A percentile compares a stretch with the other conserved stretches of the same genome.
Evolutionary conservation across 2,888 invertebrate genomes (phyloP).

Genomic region (Hyalella azteca): DNA sequence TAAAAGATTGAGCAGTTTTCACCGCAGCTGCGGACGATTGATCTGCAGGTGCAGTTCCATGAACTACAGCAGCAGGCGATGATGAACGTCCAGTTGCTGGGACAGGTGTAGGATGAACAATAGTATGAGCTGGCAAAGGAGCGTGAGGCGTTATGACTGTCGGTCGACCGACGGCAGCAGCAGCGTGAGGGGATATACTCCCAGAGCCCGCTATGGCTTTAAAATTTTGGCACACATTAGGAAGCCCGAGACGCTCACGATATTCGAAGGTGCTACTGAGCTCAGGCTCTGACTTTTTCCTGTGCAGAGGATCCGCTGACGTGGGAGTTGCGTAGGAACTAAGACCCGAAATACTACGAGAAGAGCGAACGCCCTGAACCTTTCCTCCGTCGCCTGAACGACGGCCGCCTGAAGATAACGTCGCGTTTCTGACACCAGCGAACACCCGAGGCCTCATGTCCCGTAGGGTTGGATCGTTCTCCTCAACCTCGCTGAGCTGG

Average conservation of each 20-base stretch:
- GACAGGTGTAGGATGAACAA: no score
- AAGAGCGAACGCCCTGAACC: not conserved
- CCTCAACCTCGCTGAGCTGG: conserved; percentile 13
- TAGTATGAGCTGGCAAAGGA: not conserved
- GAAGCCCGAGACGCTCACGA: no score
- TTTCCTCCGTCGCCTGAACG: not conserved
- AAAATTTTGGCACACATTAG: no score
- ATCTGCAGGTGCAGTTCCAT: not conserved
- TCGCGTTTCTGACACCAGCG: not conserved
- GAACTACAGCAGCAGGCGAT: not conserved
- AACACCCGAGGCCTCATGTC: conserved; percentile 21
- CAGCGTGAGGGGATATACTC: not conserved
- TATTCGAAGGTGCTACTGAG: not conserved
- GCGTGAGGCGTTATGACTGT: not conserved
- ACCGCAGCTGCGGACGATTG: not conserved
- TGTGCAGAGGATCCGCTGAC: not conserved
- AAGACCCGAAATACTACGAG: not conserved
- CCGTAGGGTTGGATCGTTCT: conserved; percentile 21
- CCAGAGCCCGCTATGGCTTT: no score
- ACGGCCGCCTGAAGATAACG: not conserved
- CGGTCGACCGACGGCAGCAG: not conserved
- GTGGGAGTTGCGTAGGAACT: not conserved
- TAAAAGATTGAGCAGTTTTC: not conserved
- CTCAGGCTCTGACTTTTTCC: conserved; percentile 25
- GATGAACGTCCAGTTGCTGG: no score